Evolutionary conservation across 1,140 invertebrate species (phyloP).

Genomic region (Samia ricini): DNA sequence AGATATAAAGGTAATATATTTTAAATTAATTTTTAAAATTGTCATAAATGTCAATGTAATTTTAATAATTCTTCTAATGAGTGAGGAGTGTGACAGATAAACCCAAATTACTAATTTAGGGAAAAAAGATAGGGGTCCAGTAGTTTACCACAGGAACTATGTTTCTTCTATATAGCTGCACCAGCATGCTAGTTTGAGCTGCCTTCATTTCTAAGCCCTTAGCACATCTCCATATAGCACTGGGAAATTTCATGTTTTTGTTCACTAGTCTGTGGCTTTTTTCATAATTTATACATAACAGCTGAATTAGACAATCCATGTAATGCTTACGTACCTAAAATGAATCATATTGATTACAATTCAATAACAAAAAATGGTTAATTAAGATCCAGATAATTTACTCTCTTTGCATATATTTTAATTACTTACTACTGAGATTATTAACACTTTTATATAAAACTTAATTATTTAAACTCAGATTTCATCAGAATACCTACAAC

Average conservation of each 20-base stretch:
- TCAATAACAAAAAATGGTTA: background rate
- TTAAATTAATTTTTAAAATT: no score
- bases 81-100: no score
- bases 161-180: constrained; percentile 63
- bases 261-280: constrained; percentile 52
- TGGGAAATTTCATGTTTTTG: constrained; percentile 67
- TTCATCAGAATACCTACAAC: no score
- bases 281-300: constrained; percentile 66
- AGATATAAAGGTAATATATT: no score
- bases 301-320: constrained; percentile 66
- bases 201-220: constrained; percentile 66
- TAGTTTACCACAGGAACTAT: constrained; percentile 47
- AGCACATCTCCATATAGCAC: constrained; percentile 71
- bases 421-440: no score
- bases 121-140: background rate
- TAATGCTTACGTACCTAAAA: constrained; percentile 70
- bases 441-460: no score
- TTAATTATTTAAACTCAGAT: no score
- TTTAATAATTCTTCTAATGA: no score
- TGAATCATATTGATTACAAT: background rate
- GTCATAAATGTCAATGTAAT: no score
- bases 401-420: no score
- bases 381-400: no score
- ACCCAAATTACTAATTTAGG: background rate
- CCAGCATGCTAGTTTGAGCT: constrained; percentile 62